Base-by-base conservation (phyloP, 2,888 invertebrate species). In the Odontocolon sp. region DNA sequence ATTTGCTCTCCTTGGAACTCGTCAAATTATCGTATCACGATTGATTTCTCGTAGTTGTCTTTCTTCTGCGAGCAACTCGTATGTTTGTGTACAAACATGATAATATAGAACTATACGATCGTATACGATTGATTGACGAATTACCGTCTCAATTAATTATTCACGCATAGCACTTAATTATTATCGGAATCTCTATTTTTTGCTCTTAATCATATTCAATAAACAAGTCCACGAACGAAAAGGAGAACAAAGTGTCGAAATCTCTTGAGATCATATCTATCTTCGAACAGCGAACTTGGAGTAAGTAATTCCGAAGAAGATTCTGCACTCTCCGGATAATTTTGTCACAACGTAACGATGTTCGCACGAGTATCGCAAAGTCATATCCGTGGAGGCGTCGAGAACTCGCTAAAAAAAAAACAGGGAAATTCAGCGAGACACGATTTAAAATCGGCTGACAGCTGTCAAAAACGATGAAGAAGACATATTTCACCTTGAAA, bases 341-440 rank as follows among this genome's bases (percentile, higher is more conserved):
- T 11, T 47, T 26, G 11, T 6, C 40, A 40, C 8, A 18, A 52
- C 57, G 57, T 6, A 8, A 59, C 36, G 3, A n/a, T 31, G 40
- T 70, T 75, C 59, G 52, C 66, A 52, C 45, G 66, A 21, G 6
- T 31, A 54, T 31, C 54, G 59, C 54, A 26, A 9, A 67, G 61
- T 67, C 76, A 71, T 63, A 71, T 67, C 56, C 71, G 47, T 50
- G 31, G 38, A 64, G 56, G 21, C 18, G 26, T 57, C 40, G 21
- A 4, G 59, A 18, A 26, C 16, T 23, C 33, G n/a, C 9, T 21
- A 9, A 2, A 50, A 31, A 50, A 50, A 59, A 18, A 42, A 59
- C 26, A 26, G n/a, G 11, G 36, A n/a, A 36, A 4, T 23, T 3
- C 11, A 1, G 3, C 5, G 16, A 54, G 18, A 66, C 26, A 11